phyloP scores from a whole-genome alignment of 2,888 invertebrate species.

The Phorcus lineatus region DNA sequence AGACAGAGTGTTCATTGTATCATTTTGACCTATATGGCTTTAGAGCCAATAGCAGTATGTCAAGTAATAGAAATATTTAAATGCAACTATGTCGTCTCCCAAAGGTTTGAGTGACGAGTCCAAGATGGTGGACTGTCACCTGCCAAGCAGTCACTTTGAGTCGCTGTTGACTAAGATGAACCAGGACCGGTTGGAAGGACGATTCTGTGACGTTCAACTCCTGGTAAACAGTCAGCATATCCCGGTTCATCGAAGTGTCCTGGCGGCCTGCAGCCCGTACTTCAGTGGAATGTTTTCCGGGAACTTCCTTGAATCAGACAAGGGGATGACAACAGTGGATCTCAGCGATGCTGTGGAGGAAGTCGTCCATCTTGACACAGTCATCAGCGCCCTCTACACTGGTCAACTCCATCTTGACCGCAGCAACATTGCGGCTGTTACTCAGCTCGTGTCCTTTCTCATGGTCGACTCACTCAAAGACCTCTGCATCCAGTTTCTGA shows the following conservation, averaged over 20 bases:
- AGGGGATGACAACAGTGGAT: conserved; percentile 24
- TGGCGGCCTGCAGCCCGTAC: conserved; percentile 30
- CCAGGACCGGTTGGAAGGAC: conserved; percentile 21
- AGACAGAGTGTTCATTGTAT: no score
- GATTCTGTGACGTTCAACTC: conserved; percentile 30
- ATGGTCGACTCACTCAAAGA: conserved; percentile 29
- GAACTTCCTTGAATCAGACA: conserved; percentile 28
- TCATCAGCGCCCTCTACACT: conserved; percentile 28
- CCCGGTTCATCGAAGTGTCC: conserved; percentile 27
- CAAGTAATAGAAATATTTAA: no score
- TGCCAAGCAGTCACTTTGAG: conserved; percentile 22
- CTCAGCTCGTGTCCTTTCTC: conserved; percentile 27
- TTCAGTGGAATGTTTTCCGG: conserved; percentile 34
- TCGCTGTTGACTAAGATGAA: conserved; percentile 18
- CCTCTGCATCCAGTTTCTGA: conserved; percentile 16
- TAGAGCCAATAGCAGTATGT: no score
- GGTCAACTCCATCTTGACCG: conserved; percentile 25
- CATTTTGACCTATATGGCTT: no score
- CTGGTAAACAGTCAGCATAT: conserved; percentile 18
- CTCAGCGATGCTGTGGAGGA: conserved; percentile 22
- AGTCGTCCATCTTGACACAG: conserved; percentile 21
- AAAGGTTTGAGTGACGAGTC: background rate
- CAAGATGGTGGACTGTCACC: conserved; percentile 18
- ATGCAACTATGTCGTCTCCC: background rate
- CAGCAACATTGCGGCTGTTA: conserved; percentile 19